These are phyloP conservation scores for Procambarus virginalis DNA, from an alignment of 1,140 invertebrate genomes.

Conservation along the genomic window DNA sequence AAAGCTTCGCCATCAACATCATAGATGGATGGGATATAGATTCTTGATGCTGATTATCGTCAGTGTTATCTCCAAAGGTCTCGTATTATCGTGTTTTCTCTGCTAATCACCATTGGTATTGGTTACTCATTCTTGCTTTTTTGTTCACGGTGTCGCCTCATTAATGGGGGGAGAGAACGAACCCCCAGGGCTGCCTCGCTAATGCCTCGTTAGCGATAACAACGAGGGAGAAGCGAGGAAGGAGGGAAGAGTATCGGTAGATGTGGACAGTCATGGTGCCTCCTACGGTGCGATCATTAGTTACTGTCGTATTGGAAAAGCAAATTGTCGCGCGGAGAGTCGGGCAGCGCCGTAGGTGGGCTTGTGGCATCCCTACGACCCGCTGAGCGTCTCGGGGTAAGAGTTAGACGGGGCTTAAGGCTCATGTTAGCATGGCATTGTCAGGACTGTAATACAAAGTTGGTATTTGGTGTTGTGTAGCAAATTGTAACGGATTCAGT, in stretches of 20 bases:
- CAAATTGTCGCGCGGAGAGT: not conserved
- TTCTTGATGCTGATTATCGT: conserved; percentile 8
- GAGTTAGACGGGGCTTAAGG: no score
- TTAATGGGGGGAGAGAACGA: no score
- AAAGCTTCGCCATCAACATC: not conserved
- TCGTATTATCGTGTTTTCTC: not conserved
- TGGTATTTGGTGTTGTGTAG: not conserved
- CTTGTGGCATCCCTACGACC: no score
- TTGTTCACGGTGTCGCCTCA: no score
- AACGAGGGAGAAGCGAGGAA: not conserved
- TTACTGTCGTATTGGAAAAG: not conserved
- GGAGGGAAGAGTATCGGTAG: not conserved
- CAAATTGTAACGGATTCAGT: no score
- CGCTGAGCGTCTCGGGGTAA: no score
- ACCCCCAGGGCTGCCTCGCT: not conserved
- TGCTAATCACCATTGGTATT: no score
- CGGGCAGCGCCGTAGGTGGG: not conserved
- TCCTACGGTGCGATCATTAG: not conserved
- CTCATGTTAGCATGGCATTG: no score
- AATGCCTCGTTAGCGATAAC: not conserved
- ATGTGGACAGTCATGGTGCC: not conserved
- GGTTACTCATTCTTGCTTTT: no score
- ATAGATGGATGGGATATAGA: conserved; percentile 1
- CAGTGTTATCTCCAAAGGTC: not conserved
- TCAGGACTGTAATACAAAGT: no score